Evolutionary conservation across 2,113 vertebrate species (phyloP).

Genomic region (Maccullochella peelii): DNA sequence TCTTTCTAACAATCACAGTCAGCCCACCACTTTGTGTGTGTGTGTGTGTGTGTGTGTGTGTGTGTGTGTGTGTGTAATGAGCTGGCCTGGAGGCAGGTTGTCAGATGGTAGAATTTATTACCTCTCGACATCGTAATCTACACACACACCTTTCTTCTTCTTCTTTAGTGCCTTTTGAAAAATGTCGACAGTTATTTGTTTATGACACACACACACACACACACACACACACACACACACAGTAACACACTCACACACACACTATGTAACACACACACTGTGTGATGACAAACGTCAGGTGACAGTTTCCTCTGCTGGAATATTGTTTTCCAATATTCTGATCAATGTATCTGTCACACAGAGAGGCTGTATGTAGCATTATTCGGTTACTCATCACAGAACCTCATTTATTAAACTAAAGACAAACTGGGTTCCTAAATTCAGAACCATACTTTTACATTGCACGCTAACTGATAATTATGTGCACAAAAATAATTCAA

Average conservation of each 20-base stretch:
- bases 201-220: background rate
- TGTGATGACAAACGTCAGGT: background rate
- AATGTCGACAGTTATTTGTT: background rate
- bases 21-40: background rate
- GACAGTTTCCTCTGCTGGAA: constrained; percentile 39
- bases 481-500: too few relatives aligned
- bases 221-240: background rate
- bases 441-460: too few relatives aligned
- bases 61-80: background rate
- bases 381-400: too few relatives aligned
- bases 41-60: background rate
- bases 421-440: too few relatives aligned
- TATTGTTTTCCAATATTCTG: constrained; percentile 74
- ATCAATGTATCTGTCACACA: constrained; percentile 62
- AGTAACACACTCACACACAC: background rate
- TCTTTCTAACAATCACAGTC: too few relatives aligned
- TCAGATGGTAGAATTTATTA: background rate
- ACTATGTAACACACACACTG: background rate
- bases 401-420: too few relatives aligned
- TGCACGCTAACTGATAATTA: too few relatives aligned
- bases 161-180: background rate
- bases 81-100: constrained; percentile 3
- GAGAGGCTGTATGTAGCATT: background rate
- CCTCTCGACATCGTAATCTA: background rate
- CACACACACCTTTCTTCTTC: constrained; percentile 1